Percentiles rank a stretch among this genome's conserved stretches.
These are phyloP conservation scores for Drosophila mimetica DNA, from an alignment of 2,888 invertebrate genomes.

Conservation along the genomic window DNA sequence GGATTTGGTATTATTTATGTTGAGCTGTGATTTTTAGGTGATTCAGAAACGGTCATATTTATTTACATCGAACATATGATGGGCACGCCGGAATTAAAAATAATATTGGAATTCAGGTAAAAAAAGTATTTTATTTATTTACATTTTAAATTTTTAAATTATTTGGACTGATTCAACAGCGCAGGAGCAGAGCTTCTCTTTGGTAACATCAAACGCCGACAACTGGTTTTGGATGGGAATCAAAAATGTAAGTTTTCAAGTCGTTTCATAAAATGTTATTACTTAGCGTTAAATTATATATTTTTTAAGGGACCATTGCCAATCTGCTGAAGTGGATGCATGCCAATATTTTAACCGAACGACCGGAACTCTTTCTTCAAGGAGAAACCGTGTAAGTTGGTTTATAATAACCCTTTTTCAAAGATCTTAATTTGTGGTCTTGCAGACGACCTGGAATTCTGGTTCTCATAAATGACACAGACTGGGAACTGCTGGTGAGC, in stretches of 20 bases:
- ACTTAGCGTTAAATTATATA: background rate
- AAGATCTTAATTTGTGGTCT: background rate
- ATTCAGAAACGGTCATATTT: background rate
- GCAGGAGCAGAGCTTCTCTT: constrained; percentile 97
- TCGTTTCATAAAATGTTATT: background rate
- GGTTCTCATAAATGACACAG: constrained; percentile 96
- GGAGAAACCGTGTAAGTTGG: constrained; percentile 84
- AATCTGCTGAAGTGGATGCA: constrained; percentile 92
- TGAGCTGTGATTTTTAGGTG: too few species aligned
- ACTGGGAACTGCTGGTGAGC: constrained; percentile 94
- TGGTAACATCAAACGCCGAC: constrained; percentile 90
- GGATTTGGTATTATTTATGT: background rate
- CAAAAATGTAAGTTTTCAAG: constrained; percentile 82
- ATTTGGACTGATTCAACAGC: constrained; percentile 84
- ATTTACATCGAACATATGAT: constrained; percentile 34
- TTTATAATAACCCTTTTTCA: background rate
- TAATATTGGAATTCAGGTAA: constrained; percentile 81
- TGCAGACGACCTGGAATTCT: constrained; percentile 93
- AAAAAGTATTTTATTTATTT: background rate
- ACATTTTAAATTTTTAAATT: background rate
- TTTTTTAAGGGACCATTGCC: constrained; percentile 87
- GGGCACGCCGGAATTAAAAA: constrained; percentile 60
- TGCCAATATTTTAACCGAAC: constrained; percentile 92
- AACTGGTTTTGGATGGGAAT: constrained; percentile 87
- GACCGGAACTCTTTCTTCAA: constrained; percentile 89